Evolutionary conservation across 1,140 invertebrate genomes (phyloP).

Genomic region (Parasteatoda tepidariorum): DNA sequence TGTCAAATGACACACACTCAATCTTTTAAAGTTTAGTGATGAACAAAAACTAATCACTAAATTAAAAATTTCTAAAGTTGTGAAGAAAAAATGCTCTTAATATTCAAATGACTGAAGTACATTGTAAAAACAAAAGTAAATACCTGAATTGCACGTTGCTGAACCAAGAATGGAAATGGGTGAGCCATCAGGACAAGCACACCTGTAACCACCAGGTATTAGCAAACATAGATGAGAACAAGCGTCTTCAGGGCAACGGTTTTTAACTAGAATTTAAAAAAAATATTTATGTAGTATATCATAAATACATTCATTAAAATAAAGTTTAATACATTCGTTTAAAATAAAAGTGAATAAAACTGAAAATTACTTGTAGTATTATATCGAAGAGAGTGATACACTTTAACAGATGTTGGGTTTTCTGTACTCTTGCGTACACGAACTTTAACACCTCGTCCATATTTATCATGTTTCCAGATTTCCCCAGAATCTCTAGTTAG

Average conservation of each 20-base stretch:
- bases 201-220: slow-evolving; percentile 85
- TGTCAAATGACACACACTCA: too few relatives aligned
- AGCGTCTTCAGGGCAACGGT: slow-evolving; percentile 77
- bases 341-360: neutral
- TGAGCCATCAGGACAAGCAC: slow-evolving; percentile 85
- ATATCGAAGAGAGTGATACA: slow-evolving; percentile 79
- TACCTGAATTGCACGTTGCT: slow-evolving; percentile 81
- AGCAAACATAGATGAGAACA: slow-evolving; percentile 93
- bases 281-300: neutral
- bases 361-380: slow-evolving; percentile 74
- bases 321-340: neutral
- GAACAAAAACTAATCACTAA: too few relatives aligned
- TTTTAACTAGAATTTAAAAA: slow-evolving; percentile 70
- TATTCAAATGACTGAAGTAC: too few relatives aligned
- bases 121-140: too few relatives aligned
- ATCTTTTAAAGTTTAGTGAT: too few relatives aligned
- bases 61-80: too few relatives aligned
- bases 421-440: slow-evolving; percentile 80
- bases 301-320: neutral
- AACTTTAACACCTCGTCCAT: slow-evolving; percentile 91
- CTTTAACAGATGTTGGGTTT: slow-evolving; percentile 85
- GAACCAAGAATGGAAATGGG: slow-evolving; percentile 49
- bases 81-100: too few relatives aligned
- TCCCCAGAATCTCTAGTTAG: slow-evolving; percentile 85
- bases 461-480: slow-evolving; percentile 91